Base-by-base conservation (phyloP, 2,113 vertebrate species). In the Heterotilapia buettikoferi region DNA sequence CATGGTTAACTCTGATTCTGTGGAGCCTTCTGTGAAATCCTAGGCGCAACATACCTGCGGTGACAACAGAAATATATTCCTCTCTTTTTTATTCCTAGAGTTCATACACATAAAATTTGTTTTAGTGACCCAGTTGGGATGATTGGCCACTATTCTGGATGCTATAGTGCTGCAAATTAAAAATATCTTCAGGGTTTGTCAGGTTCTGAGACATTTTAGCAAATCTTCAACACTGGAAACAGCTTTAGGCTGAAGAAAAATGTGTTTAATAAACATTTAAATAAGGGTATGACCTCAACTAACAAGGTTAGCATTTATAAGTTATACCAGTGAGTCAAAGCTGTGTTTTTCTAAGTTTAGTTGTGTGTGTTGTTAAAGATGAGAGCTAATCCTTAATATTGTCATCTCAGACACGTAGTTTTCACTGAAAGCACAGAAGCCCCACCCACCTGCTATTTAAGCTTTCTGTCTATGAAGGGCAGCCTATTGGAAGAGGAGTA, bases 81-180 rank as follows among this genome's bases (percentile, higher is more conserved):
- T 71, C 14, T 24, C 19, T 21, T 33, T 9, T 36, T 53, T 43
- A n/a, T 33, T 36, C 31, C n/a, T 0, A 12, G 24, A 76, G 1
- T 47, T 78, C 26, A 78, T 47, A 78, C 43, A 19, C 0, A 1
- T 50, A 8, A 50, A n/a, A 19, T 71, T 0, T 0, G 0, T 24
- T 43, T 71, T 0, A 43, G 0, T 16, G n/a, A 14, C n/a, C 16
- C n/a, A 26, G 1, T 43, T 26, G 66, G n/a, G 66, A 71, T 9
- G 13, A 73, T 43, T 24, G 7, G 13, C 66, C 13, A 16, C 38
- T 73, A 10, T 71, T 43, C 63, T 24, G 12, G 2, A 71, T 43
- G 7, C 2, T 71, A 1, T 47, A 29, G 4, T 11, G 14, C 14
- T 47, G 40, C 6, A 19, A 26, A 29, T 73, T 26, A 29, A 29